Evolutionary conservation across 2,888 invertebrate genomes (phyloP), one percentile per base, ranked within the genome.

Genomic region (Eristalis tenax): DNA sequence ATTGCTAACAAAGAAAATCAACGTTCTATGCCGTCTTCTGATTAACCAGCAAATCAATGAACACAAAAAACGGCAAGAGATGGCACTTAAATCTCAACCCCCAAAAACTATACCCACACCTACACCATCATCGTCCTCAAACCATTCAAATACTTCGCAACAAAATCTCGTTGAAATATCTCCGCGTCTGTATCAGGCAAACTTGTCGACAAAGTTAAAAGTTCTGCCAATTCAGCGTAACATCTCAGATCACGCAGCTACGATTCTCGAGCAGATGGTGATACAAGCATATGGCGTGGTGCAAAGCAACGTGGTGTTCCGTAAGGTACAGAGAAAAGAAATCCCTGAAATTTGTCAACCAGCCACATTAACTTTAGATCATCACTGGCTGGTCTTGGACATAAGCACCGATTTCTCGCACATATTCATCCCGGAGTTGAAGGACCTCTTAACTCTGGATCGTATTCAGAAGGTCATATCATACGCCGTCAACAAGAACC

Each of bases 371-470:
- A 59, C 66, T 1, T 65, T 89, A 0, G 91, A 92, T 82, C 93
- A 92, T 84, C 91, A 91, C 38, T 93, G 93, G 93, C 89, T 93
- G 5, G 91, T 93, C 18, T 86, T 93, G 2, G 91, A 92, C 61
- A 87, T 93, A 3, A 90, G 88, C 22, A 91, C 91, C 80, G 93
- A 93, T 88, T 93, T 93, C 75, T 93, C 93, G 4, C 93, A 93
- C 77, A 92, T 93, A 66, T 93, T 91, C 65, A 91, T 93, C 18
- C 92, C 92, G 1, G 90, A 91, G 3, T 91, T 92, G 83, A 90
- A 90, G n/a, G 92, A 92, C 73, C 90, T 92, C 82, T 90, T 93
- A 13, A 92, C 92, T 0, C 77, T 92, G 63, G 91, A 92, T 86
- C 90, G 92, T 5, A 92, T 93, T 50, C 90, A 92, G 83, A 91